phyloP scores from a whole-genome alignment of 2,888 invertebrate genomes.

The Zygothrica quintamaculata region DNA sequence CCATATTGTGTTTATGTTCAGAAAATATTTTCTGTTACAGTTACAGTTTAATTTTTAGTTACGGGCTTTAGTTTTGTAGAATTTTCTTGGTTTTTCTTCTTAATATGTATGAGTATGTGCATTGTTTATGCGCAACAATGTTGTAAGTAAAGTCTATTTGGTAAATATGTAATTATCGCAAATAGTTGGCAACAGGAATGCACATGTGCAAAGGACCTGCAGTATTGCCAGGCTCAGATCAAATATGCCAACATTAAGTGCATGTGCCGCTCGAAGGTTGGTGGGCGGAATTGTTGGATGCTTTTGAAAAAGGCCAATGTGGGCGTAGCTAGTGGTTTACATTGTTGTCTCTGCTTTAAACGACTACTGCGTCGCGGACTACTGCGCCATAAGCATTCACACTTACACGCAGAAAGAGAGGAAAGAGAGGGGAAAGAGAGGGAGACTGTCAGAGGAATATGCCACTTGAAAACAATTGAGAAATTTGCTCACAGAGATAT shows the following conservation, averaged over 20 bases:
- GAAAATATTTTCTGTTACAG: background rate
- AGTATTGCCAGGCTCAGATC: slow-evolving; percentile 21
- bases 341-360: slow-evolving; percentile 33
- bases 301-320: too few species aligned
- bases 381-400: slow-evolving; percentile 19
- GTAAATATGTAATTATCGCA: slow-evolving; percentile 39
- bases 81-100: background rate
- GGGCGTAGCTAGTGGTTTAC: slow-evolving; percentile 9
- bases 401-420: background rate
- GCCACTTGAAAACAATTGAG: slow-evolving; percentile 36
- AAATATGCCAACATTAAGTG: slow-evolving; percentile 35
- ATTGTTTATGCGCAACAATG: slow-evolving; percentile 26
- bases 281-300: background rate
- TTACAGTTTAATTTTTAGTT: too few species aligned
- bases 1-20: background rate
- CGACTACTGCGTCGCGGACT: slow-evolving; percentile 2
- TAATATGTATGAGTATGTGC: background rate
- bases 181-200: slow-evolving; percentile 31
- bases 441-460: slow-evolving; percentile 13
- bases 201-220: slow-evolving; percentile 12
- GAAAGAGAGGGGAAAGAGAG: background rate
- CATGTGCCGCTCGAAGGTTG: slow-evolving; percentile 8
- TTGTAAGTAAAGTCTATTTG: slow-evolving; percentile 12
- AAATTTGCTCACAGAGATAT: slow-evolving; percentile 38
- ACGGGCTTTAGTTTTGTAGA: too few species aligned